Conservation (phyloP, 2,797 vertebrate genomes). For the Xenentodon cancila region DNA sequence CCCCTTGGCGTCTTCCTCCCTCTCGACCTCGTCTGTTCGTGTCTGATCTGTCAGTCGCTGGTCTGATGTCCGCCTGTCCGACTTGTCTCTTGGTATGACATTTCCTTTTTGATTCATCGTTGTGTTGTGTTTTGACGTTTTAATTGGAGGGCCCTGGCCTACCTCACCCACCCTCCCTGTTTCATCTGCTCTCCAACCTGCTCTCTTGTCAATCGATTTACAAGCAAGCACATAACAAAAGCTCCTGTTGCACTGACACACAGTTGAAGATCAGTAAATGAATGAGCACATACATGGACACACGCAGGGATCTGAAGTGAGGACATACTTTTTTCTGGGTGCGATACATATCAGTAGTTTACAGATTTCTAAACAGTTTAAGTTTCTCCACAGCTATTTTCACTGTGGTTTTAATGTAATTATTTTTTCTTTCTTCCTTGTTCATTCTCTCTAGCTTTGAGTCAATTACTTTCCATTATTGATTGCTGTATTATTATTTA, state of each 20-base stretch:
- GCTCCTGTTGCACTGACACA: conserved; percentile 69
- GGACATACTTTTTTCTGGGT: conserved; percentile 9
- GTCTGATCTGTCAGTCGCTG: conserved; percentile 37
- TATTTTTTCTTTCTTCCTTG: not conserved
- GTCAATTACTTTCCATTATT: conserved; percentile 7
- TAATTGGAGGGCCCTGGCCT: conserved; percentile 25
- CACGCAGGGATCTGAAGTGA: conserved; percentile 2
- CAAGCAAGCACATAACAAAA: conserved; percentile 23
- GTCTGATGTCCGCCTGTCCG: conserved; percentile 58
- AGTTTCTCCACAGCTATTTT: conserved; percentile 32
- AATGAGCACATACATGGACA: conserved; percentile 2
- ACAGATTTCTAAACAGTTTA: conserved; percentile 1
- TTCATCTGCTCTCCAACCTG: conserved; percentile 5
- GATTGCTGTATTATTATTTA: conserved; percentile 23
- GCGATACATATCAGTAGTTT: conserved; percentile 40
- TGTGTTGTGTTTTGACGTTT: conserved; percentile 16
- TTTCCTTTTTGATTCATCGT: conserved; percentile 43
- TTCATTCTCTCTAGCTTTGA: conserved; percentile 16
- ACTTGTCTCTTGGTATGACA: conserved; percentile 57
- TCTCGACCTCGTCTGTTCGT: conserved; percentile 51
- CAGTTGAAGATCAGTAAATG: conserved; percentile 33
- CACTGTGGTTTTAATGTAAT: conserved; percentile 35
- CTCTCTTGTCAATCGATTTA: conserved; percentile 18
- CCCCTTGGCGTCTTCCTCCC: conserved; percentile 12
- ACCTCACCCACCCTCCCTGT: conserved; percentile 4